phyloP scores from a whole-genome alignment of 1,140 invertebrate genomes.

The Drosophila pandora region DNA sequence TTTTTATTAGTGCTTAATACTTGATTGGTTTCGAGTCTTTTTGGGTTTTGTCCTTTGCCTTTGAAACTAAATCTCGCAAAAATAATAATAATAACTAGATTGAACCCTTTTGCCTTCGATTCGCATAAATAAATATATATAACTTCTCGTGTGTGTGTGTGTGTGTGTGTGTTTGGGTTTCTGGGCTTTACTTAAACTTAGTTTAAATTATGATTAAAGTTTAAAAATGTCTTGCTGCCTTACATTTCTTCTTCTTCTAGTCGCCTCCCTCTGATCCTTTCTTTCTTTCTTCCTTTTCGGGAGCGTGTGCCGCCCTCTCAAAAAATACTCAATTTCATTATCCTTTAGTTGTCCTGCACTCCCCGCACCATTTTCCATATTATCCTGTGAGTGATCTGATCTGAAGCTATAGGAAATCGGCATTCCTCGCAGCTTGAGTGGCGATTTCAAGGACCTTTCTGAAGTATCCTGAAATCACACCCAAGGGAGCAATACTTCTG shows the following conservation, averaged over 20 bases:
- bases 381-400: constrained; percentile 5
- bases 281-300: constrained; percentile 13
- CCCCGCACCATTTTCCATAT: constrained; percentile 2
- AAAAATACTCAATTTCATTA: constrained; percentile 37
- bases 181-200: constrained; percentile 62
- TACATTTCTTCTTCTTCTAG: constrained; percentile 11
- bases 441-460: neutral
- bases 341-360: constrained; percentile 5
- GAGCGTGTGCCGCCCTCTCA: constrained; percentile 30
- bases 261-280: constrained; percentile 9
- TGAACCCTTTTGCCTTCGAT: constrained; percentile 55
- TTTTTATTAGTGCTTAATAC: constrained; percentile 79
- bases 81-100: constrained; percentile 61
- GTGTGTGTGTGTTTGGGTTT: constrained; percentile 37
- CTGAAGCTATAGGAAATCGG: constrained; percentile 5
- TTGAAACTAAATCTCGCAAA: constrained; percentile 66
- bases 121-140: constrained; percentile 61
- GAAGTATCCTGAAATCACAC: constrained; percentile 1
- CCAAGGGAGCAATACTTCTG: constrained; percentile 27
- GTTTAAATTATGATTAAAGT: constrained; percentile 74
- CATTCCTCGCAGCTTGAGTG: constrained; percentile 2
- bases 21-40: constrained; percentile 84
- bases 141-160: constrained; percentile 21
- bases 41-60: constrained; percentile 56
- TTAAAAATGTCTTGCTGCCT: constrained; percentile 75